These are phyloP conservation scores for Halichoerus grypus DNA, from an alignment of 2,113 vertebrate genomes.

Conservation along the genomic window DNA sequence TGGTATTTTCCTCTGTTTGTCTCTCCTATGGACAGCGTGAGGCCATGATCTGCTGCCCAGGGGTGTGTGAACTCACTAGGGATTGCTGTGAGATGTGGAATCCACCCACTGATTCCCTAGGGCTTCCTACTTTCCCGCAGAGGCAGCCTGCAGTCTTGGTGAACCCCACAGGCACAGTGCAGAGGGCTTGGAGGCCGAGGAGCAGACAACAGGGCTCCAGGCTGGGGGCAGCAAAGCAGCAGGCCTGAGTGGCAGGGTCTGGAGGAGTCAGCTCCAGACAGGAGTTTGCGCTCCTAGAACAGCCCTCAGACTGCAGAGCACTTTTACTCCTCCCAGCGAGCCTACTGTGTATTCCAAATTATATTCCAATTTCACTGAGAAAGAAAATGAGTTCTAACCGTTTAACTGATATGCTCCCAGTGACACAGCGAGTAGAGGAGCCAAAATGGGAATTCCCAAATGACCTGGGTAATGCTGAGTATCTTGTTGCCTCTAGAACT, in stretches of 20 bases:
- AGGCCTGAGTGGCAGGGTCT: not conserved
- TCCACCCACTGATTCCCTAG: not conserved
- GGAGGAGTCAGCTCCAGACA: not conserved
- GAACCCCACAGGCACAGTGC: not conserved
- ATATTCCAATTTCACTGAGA: not conserved
- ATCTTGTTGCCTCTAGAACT: not conserved
- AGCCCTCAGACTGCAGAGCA: not conserved
- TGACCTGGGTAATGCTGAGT: too few species aligned
- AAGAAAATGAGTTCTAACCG: not conserved
- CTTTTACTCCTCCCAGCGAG: not conserved
- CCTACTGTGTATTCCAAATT: not conserved
- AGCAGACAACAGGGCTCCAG: not conserved
- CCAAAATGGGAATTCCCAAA: not conserved
- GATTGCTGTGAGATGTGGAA: not conserved
- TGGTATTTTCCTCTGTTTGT: not conserved
- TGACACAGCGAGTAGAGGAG: not conserved
- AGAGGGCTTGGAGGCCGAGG: not conserved
- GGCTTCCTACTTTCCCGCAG: not conserved
- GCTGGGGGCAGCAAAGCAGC: not conserved
- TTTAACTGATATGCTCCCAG: not conserved
- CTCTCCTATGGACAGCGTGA: not conserved
- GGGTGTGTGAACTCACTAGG: not conserved
- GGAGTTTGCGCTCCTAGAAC: not conserved
- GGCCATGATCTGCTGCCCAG: not conserved
- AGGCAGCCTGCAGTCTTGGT: accelerated